Percentiles rank a stretch among this genome's conserved stretches.
Conservation (phyloP, 1,140 invertebrate species). For the Leptestheria dahalacensis region DNA sequence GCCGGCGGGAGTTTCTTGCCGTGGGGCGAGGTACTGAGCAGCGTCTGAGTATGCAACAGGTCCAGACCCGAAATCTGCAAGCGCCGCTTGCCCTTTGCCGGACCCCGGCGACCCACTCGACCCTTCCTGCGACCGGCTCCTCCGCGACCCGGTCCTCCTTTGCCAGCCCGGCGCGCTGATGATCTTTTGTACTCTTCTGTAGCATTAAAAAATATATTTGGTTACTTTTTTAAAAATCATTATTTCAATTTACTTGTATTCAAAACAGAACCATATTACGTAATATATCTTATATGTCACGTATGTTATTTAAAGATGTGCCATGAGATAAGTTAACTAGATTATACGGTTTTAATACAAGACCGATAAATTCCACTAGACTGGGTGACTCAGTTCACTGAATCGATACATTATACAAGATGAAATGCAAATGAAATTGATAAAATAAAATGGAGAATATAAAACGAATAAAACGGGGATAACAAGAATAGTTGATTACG, state of each 20-base stretch:
- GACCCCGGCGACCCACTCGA: constrained; percentile 25
- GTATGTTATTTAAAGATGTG: too few species aligned
- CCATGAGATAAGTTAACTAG: too few species aligned
- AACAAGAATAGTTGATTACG: too few species aligned
- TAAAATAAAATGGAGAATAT: too few species aligned
- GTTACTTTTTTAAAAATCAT: not conserved
- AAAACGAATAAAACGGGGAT: too few species aligned
- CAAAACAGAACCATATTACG: not conserved
- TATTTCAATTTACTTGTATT: not conserved
- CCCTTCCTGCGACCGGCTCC: constrained; percentile 18
- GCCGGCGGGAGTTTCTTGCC: constrained; percentile 59
- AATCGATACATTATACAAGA: too few species aligned
- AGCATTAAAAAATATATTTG: not conserved
- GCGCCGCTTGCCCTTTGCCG: constrained; percentile 37
- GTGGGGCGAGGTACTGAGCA: constrained; percentile 63
- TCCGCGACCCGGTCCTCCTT: constrained; percentile 25
- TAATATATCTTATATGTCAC: not conserved
- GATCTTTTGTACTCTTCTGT: constrained; percentile 9
- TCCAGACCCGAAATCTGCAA: constrained; percentile 69
- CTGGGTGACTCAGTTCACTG: too few species aligned
- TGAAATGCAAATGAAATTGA: too few species aligned
- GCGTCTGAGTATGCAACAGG: constrained; percentile 73
- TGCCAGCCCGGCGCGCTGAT: too few species aligned
- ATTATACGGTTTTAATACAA: too few species aligned
- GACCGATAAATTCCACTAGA: too few species aligned